A percentile compares a stretch with the other conserved stretches of the same genome.
These are phyloP conservation scores for Altica lythri DNA, from an alignment of 2,888 invertebrate species.

Conservation along the genomic window DNA sequence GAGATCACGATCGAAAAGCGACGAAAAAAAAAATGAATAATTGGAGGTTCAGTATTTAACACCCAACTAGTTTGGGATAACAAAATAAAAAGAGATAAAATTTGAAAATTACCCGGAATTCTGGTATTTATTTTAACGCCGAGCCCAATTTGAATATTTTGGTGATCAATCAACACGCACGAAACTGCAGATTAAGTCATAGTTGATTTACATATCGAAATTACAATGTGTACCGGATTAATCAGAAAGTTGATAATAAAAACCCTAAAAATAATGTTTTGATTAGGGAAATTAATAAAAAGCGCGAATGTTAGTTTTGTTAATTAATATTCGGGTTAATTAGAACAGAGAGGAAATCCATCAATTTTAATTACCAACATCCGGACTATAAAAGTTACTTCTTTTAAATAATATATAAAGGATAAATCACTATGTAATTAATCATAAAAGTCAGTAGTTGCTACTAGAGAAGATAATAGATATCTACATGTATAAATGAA, in stretches of 20 bases:
- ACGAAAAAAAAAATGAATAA: slow-evolving; percentile 28
- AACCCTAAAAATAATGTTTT: slow-evolving; percentile 7
- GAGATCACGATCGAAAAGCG: slow-evolving; percentile 27
- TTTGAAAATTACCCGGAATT: slow-evolving; percentile 15
- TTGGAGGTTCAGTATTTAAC: slow-evolving; percentile 31
- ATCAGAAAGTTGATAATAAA: slow-evolving; percentile 14
- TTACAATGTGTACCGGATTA: slow-evolving; percentile 9
- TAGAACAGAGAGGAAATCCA: not conserved
- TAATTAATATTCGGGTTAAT: slow-evolving; percentile 5
- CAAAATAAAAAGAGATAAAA: slow-evolving; percentile 9
- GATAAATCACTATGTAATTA: no score
- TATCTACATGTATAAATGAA: no score
- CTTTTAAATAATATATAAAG: no score
- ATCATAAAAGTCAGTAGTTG: no score
- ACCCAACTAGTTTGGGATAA: slow-evolving; percentile 17
- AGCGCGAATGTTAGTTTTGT: slow-evolving; percentile 1
- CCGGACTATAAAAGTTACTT: not conserved
- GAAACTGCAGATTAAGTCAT: slow-evolving; percentile 27
- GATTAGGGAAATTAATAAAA: slow-evolving; percentile 13
- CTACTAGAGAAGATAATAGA: no score
- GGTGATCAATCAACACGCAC: slow-evolving; percentile 22
- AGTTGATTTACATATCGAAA: slow-evolving; percentile 24
- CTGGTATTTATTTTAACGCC: slow-evolving; percentile 24
- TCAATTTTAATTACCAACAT: not conserved
- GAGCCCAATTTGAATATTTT: slow-evolving; percentile 23